Percentiles rank a stretch among this genome's conserved stretches.
These are phyloP conservation scores for Ranitomeya imitator DNA, from an alignment of 2,113 vertebrate genomes.

Conservation along the genomic window DNA sequence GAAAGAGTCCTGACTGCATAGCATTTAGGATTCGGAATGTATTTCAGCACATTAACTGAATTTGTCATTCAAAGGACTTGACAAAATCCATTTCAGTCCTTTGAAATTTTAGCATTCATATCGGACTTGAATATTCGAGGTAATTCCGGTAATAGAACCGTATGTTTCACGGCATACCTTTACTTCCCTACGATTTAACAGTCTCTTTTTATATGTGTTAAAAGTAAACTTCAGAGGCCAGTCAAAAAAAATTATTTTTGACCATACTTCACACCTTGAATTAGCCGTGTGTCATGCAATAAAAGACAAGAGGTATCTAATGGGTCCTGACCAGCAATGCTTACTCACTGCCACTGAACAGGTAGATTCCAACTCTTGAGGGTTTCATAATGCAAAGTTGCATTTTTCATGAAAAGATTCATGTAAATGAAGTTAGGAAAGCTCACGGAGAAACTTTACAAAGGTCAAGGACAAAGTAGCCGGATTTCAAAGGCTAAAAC, in stretches of 20 bases:
- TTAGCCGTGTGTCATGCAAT: background rate
- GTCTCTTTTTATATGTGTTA: constrained; percentile 11
- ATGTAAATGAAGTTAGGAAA: constrained; percentile 79
- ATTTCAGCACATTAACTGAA: no score
- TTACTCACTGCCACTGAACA: constrained; percentile 60
- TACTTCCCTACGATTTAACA: background rate
- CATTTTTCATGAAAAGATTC: constrained; percentile 76
- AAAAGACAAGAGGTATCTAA: background rate
- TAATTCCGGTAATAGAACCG: background rate
- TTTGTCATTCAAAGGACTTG: no score
- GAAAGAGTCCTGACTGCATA: no score
- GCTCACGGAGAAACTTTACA: constrained; percentile 78
- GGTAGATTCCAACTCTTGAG: constrained; percentile 74
- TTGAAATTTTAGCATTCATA: background rate
- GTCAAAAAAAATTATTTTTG: constrained; percentile 8
- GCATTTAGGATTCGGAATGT: no score
- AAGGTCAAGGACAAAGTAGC: constrained; percentile 82
- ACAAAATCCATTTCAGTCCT: background rate
- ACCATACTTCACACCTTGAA: background rate
- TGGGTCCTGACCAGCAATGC: background rate
- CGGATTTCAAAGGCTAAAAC: constrained; percentile 79
- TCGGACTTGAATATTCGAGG: background rate
- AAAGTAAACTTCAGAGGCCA: constrained; percentile 17
- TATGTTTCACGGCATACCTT: constrained; percentile 10
- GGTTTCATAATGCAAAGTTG: constrained; percentile 50